These are phyloP conservation scores for Caenorhabditis zanzibari DNA, from an alignment of 2,888 invertebrate species.

Conservation along the genomic window DNA sequence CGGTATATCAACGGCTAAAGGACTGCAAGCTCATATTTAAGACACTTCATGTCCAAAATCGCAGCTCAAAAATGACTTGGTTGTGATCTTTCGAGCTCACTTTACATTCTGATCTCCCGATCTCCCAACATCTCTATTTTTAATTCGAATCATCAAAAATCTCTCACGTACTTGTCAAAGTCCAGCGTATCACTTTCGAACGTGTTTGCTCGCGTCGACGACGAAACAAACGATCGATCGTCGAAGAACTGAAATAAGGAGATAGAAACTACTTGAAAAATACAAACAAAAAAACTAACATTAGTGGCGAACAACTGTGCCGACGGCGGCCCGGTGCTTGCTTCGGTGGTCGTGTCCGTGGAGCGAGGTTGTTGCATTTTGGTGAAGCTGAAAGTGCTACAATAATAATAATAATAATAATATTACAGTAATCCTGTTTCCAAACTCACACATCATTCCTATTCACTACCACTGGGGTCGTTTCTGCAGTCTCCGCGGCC, in stretches of 20 bases:
- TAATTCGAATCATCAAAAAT: conserved; percentile 9
- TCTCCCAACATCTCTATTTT: neutral
- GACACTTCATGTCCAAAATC: too few relatives aligned
- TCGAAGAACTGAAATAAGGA: conserved; percentile 60
- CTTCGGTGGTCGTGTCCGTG: conserved; percentile 33
- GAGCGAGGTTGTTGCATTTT: conserved; percentile 32
- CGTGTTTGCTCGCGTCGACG: conserved; percentile 62
- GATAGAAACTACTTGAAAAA: conserved; percentile 18
- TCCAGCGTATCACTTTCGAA: conserved; percentile 69
- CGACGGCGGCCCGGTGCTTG: conserved; percentile 28
- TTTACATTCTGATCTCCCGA: neutral
- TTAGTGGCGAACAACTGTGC: conserved; percentile 58
- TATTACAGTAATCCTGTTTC: too few relatives aligned
- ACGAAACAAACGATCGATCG: conserved; percentile 60
- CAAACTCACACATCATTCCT: conserved; percentile 31
- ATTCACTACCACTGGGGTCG: neutral
- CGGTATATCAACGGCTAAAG: too few relatives aligned
- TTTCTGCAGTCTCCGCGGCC: conserved; percentile 4
- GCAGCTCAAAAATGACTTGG: too few relatives aligned
- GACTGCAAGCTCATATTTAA: too few relatives aligned
- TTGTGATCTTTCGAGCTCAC: neutral
- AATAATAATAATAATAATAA: too few relatives aligned
- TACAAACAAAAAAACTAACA: conserved; percentile 33
- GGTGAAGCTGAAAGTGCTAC: conserved; percentile 35
- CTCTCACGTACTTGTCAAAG: conserved; percentile 69